Evolutionary conservation across 2,888 invertebrate species (phyloP).

Genomic region (Drosophila conformis): DNA sequence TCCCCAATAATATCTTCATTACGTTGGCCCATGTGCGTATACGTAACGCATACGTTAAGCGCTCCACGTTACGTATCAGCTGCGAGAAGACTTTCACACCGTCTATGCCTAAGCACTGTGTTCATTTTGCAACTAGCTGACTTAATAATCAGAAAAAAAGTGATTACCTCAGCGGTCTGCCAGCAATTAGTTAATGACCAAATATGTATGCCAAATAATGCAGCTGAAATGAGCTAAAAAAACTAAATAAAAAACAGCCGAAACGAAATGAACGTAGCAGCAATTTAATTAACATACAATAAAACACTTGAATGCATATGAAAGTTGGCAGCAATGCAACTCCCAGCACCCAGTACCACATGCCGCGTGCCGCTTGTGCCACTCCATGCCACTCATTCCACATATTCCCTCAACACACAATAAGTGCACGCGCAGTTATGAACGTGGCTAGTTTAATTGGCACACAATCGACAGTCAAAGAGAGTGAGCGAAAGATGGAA

Average conservation of each 20-base stretch:
- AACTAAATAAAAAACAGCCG: constrained; percentile 16
- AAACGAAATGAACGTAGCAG: constrained; percentile 55
- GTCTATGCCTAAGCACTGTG: constrained; percentile 30
- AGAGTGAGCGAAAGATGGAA: background rate
- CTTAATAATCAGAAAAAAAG: constrained; percentile 22
- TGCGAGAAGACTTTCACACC: constrained; percentile 64
- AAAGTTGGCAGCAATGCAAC: constrained; percentile 71
- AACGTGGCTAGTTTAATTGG: constrained; percentile 45
- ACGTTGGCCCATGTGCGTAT: constrained; percentile 64
- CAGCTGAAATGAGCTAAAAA: constrained; percentile 19
- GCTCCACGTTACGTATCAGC: constrained; percentile 44
- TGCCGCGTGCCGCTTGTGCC: constrained; percentile 28
- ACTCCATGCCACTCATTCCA: constrained; percentile 23
- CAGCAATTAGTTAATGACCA: constrained; percentile 78
- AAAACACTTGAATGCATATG: constrained; percentile 75
- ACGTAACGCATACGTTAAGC: constrained; percentile 46
- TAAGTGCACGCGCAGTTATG: constrained; percentile 42
- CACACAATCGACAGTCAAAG: constrained; percentile 6
- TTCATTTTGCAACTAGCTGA: constrained; percentile 52
- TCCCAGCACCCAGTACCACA: constrained; percentile 24
- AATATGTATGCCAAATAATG: constrained; percentile 76
- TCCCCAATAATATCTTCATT: background rate
- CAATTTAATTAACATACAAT: constrained; percentile 77
- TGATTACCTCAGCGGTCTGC: constrained; percentile 67
- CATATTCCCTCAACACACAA: constrained; percentile 28